Evolutionary conservation across 2,888 invertebrate species (phyloP).

Genomic region (Athetis lepigone): DNA sequence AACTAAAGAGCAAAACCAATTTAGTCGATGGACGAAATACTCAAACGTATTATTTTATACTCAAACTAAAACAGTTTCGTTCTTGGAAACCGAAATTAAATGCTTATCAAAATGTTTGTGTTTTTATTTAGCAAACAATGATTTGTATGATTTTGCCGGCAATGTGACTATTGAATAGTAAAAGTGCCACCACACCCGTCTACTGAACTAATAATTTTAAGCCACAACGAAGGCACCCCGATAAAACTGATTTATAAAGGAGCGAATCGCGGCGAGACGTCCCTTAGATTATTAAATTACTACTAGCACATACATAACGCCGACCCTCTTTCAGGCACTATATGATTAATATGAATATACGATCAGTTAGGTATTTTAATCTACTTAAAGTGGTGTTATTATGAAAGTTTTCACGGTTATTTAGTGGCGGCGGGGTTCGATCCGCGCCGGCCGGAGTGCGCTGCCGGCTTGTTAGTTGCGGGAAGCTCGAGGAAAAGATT

Average conservation of each 20-base stretch:
- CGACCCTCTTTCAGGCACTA: conserved; percentile 73
- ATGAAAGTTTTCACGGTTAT: conserved; percentile 85
- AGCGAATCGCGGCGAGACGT: conserved; percentile 75
- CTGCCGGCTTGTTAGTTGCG: conserved; percentile 87
- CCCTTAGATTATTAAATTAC: conserved; percentile 84
- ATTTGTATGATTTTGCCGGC: conserved; percentile 5
- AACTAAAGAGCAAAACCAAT: conserved; percentile 5
- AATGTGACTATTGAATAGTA: conserved; percentile 44
- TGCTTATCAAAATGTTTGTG: too few species aligned
- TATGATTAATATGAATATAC: conserved; percentile 83
- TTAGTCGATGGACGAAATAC: conserved; percentile 8
- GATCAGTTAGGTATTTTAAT: conserved; percentile 81
- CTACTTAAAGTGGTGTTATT: conserved; percentile 83
- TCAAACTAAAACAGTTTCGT: conserved; percentile 6
- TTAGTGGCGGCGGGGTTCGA: conserved; percentile 72
- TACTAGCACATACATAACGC: conserved; percentile 71
- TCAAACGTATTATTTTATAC: conserved; percentile 11
- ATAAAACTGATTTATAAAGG: conserved; percentile 84
- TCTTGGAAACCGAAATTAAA: conserved; percentile 12
- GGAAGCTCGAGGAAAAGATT: conserved; percentile 87
- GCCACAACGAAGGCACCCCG: conserved; percentile 75
- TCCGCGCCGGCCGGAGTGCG: conserved; percentile 64
- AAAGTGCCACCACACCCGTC: conserved; percentile 66
- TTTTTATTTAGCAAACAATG: conserved; percentile 2
- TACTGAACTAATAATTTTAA: conserved; percentile 77